Evolutionary conservation across 2,888 invertebrate species (phyloP).

Genomic region (Chydorus sphaericus): DNA sequence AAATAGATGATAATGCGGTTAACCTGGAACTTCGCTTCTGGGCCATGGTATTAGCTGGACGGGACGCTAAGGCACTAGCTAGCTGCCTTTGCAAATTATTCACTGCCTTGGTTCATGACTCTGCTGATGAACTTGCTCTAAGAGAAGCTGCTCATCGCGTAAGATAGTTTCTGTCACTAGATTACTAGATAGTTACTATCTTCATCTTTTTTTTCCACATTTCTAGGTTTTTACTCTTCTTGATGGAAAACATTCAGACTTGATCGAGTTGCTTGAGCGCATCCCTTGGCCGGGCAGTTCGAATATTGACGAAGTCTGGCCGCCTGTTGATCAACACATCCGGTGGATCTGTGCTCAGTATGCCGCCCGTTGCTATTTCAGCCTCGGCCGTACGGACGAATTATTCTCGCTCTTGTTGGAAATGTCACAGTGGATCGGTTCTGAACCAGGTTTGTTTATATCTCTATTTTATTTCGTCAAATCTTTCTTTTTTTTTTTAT

Average conservation of each 20-base stretch:
- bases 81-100: not conserved
- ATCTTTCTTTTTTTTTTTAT: not conserved
- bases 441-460: no score
- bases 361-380: not conserved
- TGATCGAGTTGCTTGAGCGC: not conserved
- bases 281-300: not conserved
- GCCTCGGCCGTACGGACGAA: not conserved
- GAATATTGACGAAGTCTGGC: not conserved
- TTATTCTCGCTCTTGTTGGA: not conserved
- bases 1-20: not conserved
- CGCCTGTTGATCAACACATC: not conserved
- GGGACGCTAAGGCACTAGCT: not conserved
- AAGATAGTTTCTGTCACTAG: not conserved
- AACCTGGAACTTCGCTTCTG: not conserved
- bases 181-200: no score
- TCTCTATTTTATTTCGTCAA: no score
- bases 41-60: not conserved
- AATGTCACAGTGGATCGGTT: not conserved
- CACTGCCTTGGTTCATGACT: not conserved
- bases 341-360: not conserved
- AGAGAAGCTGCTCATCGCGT: not conserved
- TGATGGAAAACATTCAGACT: no score
- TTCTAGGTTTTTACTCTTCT: not conserved
- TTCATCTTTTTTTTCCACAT: not conserved
- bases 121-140: not conserved